Base-by-base conservation (phyloP, 2,888 invertebrate genomes). In the Bursaphelenchus okinawaensis region DNA sequence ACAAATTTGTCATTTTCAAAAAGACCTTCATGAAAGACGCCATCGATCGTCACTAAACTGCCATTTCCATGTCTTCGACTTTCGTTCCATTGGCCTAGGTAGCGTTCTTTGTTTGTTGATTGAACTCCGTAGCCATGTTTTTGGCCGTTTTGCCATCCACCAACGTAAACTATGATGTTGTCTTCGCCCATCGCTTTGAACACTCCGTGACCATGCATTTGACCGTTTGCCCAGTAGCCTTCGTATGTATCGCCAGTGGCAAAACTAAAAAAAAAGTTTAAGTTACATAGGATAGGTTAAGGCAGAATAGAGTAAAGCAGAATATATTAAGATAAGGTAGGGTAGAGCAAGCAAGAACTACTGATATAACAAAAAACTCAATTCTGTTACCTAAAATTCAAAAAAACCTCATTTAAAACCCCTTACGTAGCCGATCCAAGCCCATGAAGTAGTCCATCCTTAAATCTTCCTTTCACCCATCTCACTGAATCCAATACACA, bases 11-110 rank as follows among this genome's bases (percentile, higher is more conserved):
- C 90, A 80, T 90, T 89, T 77, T 88, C 87, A 82, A 92, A 93
- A 69, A 88, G 87, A 16, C 93, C 93, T 85, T 92, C 92, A 77
- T 92, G 92, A 84, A 92, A 93, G 83, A 91, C 89, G 0, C 92
- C 92, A 82, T 91, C 91, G 64, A 91, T 86, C 0, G 92, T 92
- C 19, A 93, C 91, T 64, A 92, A 90, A 66, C 90, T 86, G 4
- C 92, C 93, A 78, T 88, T 88, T 0, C 92, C 93, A 78, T 90
- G 89, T 69, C 90, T 89, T 82, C 89, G 88, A 82, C 91, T 90
- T 69, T 92, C 91, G 67, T 87, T 87, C 91, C 92, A 93, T 84
- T 89, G 89, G 7, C 93, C 93, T 83, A 93, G 87, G 83, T 92
- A 93, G 83, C 92, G 92, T 83, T 92, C 91, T 1, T 92, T 60